Percentiles rank a stretch among this genome's conserved stretches.
These are phyloP conservation scores for Halcyon leucocephala DNA, from an alignment of 2,797 vertebrate genomes.

Conservation along the genomic window DNA sequence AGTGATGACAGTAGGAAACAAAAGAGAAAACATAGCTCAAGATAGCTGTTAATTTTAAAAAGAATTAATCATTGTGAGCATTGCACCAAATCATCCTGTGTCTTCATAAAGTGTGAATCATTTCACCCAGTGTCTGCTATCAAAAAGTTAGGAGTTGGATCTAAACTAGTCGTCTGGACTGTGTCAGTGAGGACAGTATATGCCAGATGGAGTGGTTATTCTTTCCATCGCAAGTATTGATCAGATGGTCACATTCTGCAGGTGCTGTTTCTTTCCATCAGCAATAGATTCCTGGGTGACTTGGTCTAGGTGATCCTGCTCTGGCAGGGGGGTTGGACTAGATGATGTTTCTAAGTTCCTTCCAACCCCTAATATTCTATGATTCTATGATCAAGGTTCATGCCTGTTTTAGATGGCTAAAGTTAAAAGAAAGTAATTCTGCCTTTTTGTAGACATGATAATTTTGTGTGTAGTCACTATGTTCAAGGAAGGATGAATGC, in stretches of 20 bases:
- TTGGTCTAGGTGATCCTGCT: too few relatives aligned
- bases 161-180: not conserved
- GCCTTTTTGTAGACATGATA: not conserved
- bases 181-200: not conserved
- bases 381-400: not conserved
- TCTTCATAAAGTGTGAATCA: not conserved
- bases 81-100: not conserved
- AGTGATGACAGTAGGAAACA: not conserved
- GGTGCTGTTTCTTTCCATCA: not conserved
- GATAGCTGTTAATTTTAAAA: not conserved
- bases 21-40: not conserved
- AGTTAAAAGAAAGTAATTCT: not conserved
- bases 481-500: not conserved
- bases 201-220: not conserved
- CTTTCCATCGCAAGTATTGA: not conserved
- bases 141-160: not conserved
- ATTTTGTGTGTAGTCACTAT: not conserved
- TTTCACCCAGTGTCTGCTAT: not conserved
- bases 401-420: not conserved
- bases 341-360: too few relatives aligned
- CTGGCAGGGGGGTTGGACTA: too few relatives aligned
- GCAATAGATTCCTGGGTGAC: not conserved
- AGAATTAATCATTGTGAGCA: not conserved
- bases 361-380: too few relatives aligned
- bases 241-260: not conserved